A percentile compares a stretch with the other conserved stretches of the same genome.
Conservation (phyloP, 1,140 invertebrate species). For the Euschistus heros region DNA sequence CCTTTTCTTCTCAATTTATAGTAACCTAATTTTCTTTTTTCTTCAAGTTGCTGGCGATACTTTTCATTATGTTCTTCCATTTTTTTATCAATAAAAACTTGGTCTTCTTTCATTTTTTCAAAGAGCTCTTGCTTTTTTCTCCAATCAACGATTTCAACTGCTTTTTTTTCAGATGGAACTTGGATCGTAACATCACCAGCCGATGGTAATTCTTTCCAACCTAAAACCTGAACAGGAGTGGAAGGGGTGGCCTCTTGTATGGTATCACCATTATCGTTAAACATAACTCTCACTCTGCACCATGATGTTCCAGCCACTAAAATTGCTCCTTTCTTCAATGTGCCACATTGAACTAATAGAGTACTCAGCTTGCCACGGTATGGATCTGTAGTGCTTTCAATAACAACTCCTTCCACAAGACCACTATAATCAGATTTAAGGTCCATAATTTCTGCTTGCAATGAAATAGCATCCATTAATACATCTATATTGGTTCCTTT, state of each 20-base stretch:
- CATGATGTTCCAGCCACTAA: conserved; percentile 73
- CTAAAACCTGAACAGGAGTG: conserved; percentile 75
- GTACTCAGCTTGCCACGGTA: conserved; percentile 75
- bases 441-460: conserved; percentile 82
- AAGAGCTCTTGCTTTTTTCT: conserved; percentile 45
- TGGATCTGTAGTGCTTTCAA: conserved; percentile 73
- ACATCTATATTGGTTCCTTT: conserved; percentile 66
- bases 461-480: conserved; percentile 72
- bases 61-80: conserved; percentile 47
- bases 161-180: conserved; percentile 64
- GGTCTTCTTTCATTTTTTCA: conserved; percentile 51
- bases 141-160: conserved; percentile 54
- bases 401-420: conserved; percentile 74
- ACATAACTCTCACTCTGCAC: conserved; percentile 79
- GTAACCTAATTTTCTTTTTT: conserved; percentile 46
- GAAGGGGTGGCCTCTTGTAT: conserved; percentile 62
- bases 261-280: conserved; percentile 53
- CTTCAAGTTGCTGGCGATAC: conserved; percentile 54
- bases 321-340: conserved; percentile 65
- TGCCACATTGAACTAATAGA: conserved; percentile 79
- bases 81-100: conserved; percentile 52
- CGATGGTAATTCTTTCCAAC: conserved; percentile 76
- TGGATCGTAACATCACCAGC: conserved; percentile 81
- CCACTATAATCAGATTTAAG: conserved; percentile 72
- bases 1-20: conserved; percentile 38